These are phyloP conservation scores for Drosophila kurseongensis DNA, from an alignment of 1,140 invertebrate species.

Conservation along the genomic window DNA sequence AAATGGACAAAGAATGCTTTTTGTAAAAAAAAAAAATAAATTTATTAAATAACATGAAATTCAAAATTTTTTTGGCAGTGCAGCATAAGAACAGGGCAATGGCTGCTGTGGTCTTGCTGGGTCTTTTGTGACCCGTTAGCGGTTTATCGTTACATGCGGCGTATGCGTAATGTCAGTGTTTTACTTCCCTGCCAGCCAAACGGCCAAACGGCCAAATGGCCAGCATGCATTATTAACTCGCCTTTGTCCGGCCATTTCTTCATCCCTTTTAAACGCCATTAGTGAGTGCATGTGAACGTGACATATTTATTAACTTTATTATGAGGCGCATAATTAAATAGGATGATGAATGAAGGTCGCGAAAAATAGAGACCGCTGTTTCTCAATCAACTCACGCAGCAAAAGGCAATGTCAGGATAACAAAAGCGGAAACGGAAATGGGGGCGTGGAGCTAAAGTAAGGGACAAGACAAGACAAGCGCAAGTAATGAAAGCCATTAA, in stretches of 20 bases:
- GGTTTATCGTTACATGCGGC: conserved; percentile 60
- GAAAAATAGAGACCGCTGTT: conserved; percentile 18
- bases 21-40: no score
- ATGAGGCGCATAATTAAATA: conserved; percentile 71
- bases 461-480: conserved; percentile 41
- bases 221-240: conserved; percentile 62
- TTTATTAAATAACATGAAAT: no score
- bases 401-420: conserved; percentile 15
- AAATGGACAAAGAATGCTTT: no score
- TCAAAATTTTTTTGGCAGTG: conserved; percentile 1
- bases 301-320: conserved; percentile 54
- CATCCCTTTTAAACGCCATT: conserved; percentile 1
- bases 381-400: conserved; percentile 73
- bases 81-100: conserved; percentile 13
- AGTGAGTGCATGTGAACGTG: conserved; percentile 26
- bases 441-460: conserved; percentile 8
- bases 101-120: conserved; percentile 22
- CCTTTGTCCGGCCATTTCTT: conserved; percentile 22
- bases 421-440: conserved; percentile 29
- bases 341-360: conserved; percentile 53
- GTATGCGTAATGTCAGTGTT: conserved; percentile 61
- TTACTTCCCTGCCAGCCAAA: conserved; percentile 26
- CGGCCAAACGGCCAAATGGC: conserved; percentile 25
- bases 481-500: conserved; percentile 79
- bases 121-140: conserved; percentile 53